phyloP scores from a whole-genome alignment of 1,140 invertebrate species.

The Drosophila pruinosa region DNA sequence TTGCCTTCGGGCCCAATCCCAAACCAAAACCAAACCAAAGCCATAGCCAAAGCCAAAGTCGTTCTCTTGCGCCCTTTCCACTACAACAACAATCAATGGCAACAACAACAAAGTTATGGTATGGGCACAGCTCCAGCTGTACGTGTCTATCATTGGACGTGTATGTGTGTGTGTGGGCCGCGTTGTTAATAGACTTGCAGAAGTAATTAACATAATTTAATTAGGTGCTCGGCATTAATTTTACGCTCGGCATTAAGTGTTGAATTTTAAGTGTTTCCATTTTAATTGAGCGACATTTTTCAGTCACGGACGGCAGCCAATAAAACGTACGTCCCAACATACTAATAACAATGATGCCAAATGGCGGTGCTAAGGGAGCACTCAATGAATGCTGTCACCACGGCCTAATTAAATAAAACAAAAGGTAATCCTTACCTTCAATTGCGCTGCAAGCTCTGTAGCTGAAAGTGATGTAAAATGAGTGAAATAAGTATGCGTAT shows the following conservation, averaged over 20 bases:
- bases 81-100: neutral
- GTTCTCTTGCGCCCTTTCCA: slow-evolving; percentile 1
- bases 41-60: slow-evolving; percentile 38
- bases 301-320: slow-evolving; percentile 44
- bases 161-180: slow-evolving; percentile 30
- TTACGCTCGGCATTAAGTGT: slow-evolving; percentile 81
- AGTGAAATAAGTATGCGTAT: neutral
- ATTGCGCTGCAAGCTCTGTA: slow-evolving; percentile 7
- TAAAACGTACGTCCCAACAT: slow-evolving; percentile 38
- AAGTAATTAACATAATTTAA: slow-evolving; percentile 81
- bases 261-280: slow-evolving; percentile 80
- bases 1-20: slow-evolving; percentile 55
- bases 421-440: slow-evolving; percentile 64
- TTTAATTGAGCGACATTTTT: slow-evolving; percentile 80
- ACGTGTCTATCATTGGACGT: slow-evolving; percentile 20
- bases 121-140: neutral
- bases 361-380: neutral
- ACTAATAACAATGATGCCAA: slow-evolving; percentile 65
- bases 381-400: slow-evolving; percentile 11
- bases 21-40: neutral
- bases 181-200: slow-evolving; percentile 72
- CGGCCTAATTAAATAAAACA: slow-evolving; percentile 74
- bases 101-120: slow-evolving; percentile 22
- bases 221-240: slow-evolving; percentile 81
- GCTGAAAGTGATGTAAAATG: no score